Percentiles rank a stretch among this genome's conserved stretches.
phyloP scores from a whole-genome alignment of 2,888 invertebrate genomes.

The Scaptomyza tumidula region DNA sequence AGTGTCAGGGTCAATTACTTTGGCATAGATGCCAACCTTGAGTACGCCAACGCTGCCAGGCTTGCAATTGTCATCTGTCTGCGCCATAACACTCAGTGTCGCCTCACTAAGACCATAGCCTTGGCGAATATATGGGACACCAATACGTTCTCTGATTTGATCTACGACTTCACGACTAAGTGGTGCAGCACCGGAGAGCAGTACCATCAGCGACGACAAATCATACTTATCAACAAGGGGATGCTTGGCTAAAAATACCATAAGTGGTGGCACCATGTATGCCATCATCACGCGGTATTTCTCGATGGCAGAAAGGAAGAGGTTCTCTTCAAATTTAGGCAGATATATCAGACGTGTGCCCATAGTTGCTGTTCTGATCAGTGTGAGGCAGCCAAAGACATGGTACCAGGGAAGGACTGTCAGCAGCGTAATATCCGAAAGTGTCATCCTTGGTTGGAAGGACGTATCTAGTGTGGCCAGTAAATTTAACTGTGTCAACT shows the following conservation, averaged over 20 bases:
- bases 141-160: constrained; percentile 84
- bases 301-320: constrained; percentile 90
- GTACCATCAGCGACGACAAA: constrained; percentile 88
- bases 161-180: constrained; percentile 89
- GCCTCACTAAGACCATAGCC: constrained; percentile 93
- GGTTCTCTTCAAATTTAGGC: constrained; percentile 89
- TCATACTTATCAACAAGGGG: constrained; percentile 91
- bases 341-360: constrained; percentile 87
- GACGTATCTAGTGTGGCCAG: constrained; percentile 81
- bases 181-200: constrained; percentile 93
- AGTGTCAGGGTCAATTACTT: constrained; percentile 88
- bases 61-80: constrained; percentile 84
- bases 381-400: constrained; percentile 90
- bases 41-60: constrained; percentile 89
- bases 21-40: constrained; percentile 88
- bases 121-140: constrained; percentile 87
- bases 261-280: constrained; percentile 92
- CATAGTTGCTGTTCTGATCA: constrained; percentile 86
- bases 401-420: constrained; percentile 94
- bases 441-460: constrained; percentile 61
- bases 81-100: constrained; percentile 86
- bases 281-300: constrained; percentile 87
- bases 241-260: constrained; percentile 93
- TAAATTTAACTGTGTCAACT: constrained; percentile 89
- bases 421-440: constrained; percentile 84